A percentile compares a stretch with the other conserved stretches of the same genome.
Conservation (phyloP, 2,113 vertebrate species). For the Scomber colias region DNA sequence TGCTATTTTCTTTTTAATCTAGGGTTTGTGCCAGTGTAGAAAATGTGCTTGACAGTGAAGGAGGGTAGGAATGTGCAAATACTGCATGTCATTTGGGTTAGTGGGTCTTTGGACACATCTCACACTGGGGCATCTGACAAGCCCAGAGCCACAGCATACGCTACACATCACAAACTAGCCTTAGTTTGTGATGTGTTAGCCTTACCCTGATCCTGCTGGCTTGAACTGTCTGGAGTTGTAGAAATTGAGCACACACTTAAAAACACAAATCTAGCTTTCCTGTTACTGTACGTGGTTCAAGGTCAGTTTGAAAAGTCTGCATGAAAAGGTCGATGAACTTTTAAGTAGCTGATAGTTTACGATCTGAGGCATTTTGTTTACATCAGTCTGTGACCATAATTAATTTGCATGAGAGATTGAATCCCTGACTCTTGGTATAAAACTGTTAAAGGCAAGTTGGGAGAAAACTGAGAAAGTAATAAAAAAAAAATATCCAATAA, state of each 20-base stretch:
- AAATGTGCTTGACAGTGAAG: constrained; percentile 31
- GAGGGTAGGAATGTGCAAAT: constrained; percentile 43
- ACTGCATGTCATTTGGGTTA: constrained; percentile 15
- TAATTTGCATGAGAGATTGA: constrained; percentile 2
- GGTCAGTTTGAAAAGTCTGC: constrained; percentile 37
- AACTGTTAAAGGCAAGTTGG: constrained; percentile 11
- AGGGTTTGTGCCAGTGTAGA: constrained; percentile 46
- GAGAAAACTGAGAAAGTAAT: constrained; percentile 3
- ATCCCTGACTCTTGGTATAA: constrained; percentile 2
- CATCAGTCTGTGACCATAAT: constrained; percentile 18
- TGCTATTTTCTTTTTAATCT: constrained; percentile 16
- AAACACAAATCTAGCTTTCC: constrained; percentile 15
- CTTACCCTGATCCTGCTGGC: constrained; percentile 32
- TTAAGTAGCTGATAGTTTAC: constrained; percentile 27
- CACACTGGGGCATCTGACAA: constrained; percentile 28
- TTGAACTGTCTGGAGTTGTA: constrained; percentile 30
- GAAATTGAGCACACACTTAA: background rate
- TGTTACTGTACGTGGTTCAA: background rate
- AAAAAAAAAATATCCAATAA: constrained; percentile 7
- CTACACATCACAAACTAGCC: constrained; percentile 11
- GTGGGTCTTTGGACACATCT: constrained; percentile 26
- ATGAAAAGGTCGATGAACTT: constrained; percentile 40
- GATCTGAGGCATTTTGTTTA: constrained; percentile 32
- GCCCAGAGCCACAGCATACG: constrained; percentile 10
- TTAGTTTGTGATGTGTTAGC: constrained; percentile 1